These are phyloP conservation scores for Kuschelorhynchus macadamiae DNA, from an alignment of 2,888 invertebrate species.

Conservation along the genomic window DNA sequence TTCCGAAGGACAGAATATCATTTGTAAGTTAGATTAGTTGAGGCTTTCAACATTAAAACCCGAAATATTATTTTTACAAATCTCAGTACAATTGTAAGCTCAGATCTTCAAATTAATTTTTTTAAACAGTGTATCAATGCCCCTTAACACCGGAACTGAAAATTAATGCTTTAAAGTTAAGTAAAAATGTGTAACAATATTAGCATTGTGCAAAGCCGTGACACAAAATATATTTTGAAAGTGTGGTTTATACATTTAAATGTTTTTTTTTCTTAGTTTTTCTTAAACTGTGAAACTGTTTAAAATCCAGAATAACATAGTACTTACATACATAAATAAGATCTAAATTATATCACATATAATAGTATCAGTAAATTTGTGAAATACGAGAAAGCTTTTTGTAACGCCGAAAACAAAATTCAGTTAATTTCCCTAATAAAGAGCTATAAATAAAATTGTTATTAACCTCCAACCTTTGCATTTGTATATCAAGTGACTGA, in stretches of 20 bases:
- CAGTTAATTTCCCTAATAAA: background rate
- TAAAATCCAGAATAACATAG: slow-evolving; percentile 20
- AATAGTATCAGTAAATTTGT: slow-evolving; percentile 36
- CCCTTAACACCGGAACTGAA: no score
- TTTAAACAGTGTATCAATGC: no score
- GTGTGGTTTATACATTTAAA: no score
- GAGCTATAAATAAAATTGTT: background rate
- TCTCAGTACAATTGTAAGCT: no score
- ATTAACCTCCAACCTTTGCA: slow-evolving; percentile 12
- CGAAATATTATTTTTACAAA: no score
- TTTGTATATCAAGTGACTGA: background rate
- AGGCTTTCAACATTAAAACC: slow-evolving; percentile 15
- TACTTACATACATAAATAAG: slow-evolving; percentile 28
- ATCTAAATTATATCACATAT: slow-evolving; percentile 49
- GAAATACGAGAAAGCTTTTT: slow-evolving; percentile 19
- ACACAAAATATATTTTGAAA: no score
- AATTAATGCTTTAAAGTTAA: no score
- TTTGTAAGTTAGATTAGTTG: slow-evolving; percentile 28
- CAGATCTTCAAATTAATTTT: no score
- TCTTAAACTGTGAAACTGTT: no score
- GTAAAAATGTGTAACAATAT: no score
- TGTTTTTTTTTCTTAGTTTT: no score
- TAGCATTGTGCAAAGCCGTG: no score
- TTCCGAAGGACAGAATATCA: slow-evolving; percentile 65
- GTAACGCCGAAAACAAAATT: slow-evolving; percentile 27